Evolutionary conservation across 1,140 invertebrate species (phyloP), one percentile per base, ranked within the genome.

Genomic region (Dreissena rostriformis): DNA sequence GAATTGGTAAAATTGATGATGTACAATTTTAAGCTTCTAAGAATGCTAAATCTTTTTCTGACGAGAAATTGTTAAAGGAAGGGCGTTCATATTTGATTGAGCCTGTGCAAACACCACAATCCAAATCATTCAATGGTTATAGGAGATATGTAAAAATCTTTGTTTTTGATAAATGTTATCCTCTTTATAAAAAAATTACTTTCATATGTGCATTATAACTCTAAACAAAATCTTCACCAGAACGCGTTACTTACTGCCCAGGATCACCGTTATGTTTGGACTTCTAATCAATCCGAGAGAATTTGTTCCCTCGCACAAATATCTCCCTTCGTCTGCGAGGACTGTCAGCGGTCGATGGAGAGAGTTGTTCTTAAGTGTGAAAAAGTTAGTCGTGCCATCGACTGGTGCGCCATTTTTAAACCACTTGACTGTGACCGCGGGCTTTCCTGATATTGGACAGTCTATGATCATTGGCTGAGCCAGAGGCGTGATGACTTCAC

Each of bases 251-350:
- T 87, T 80, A 92, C 91, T 87, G 55, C 90, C 86, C 12, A 88
- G 77, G 19, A 85, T 84, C 11, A 92, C 26, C 66, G 73, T 76
- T 2, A 87, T 82, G 24, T 80, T 74, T 0, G 81, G 76, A 26
- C 88, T 88, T 22, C n/a, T 70, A 8, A 66, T 70, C 12, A 28
- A 49, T 0, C 91, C 91, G 8, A 87, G 67, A 2, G 66, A 63
- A 80, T 92, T 92, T 11, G 24, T 51, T 12, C 88, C 90, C 66
- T 82, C 57, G 86, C 91, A 92, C 0, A 65, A 63, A 65, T 92
- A 92, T 14, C 76, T 61, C n/a, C 88, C 90, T 52, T 85, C 84
- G 72, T 90, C 86, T 0, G 49, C 72, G 12, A 29, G 12, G 5
- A 15, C 26, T 7, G 88, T 70, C 0, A 63, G 14, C 15, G 71